phyloP scores from a whole-genome alignment of 2,797 vertebrate species.

The Bucorvus abyssinicus region DNA sequence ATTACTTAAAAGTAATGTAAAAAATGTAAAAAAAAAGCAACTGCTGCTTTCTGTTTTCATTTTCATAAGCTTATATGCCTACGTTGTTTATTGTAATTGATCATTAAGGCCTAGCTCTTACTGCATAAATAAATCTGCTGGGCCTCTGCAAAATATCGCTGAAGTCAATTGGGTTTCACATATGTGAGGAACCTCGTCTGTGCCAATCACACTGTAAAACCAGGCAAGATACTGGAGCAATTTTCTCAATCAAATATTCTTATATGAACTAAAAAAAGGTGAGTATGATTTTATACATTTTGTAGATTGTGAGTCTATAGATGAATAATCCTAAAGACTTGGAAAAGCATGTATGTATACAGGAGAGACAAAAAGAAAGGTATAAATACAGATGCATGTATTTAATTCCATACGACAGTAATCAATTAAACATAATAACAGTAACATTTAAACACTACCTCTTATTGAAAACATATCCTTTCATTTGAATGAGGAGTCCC shows the following conservation, averaged over 20 bases:
- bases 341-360: background rate
- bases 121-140: background rate
- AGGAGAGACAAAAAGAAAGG: background rate
- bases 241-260: background rate
- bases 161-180: background rate
- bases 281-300: background rate
- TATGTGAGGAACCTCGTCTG: background rate
- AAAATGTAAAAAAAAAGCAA: no score
- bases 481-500: background rate
- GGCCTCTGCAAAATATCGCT: background rate
- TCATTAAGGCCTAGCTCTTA: background rate
- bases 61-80: background rate
- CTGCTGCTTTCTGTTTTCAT: background rate
- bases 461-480: background rate
- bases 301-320: background rate
- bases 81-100: background rate
- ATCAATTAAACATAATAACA: background rate
- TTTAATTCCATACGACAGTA: background rate
- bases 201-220: background rate
- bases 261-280: background rate
- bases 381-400: background rate
- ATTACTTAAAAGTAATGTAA: background rate
- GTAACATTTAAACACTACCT: background rate
- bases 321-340: background rate
- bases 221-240: background rate